These are phyloP conservation scores for Lycaena phlaeas DNA, from an alignment of 2,888 invertebrate genomes.

Conservation along the genomic window DNA sequence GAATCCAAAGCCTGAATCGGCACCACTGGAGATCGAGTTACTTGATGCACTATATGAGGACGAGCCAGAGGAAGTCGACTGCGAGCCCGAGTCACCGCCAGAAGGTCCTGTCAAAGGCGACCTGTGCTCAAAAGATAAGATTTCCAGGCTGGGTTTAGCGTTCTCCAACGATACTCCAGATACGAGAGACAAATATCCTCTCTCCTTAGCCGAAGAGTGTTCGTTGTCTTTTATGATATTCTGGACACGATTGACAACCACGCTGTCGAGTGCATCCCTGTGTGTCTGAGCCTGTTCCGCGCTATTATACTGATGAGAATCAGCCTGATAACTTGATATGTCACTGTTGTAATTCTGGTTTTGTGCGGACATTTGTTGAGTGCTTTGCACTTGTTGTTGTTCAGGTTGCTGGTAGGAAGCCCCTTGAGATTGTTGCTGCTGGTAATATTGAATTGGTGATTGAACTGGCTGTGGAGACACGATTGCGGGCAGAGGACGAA, in stretches of 20 bases:
- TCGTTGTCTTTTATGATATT: conserved; percentile 54
- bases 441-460: conserved; percentile 13
- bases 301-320: conserved; percentile 44
- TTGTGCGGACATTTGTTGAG: conserved; percentile 29
- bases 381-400: conserved; percentile 14
- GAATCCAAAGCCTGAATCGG: conserved; percentile 34
- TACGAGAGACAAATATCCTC: conserved; percentile 52
- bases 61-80: conserved; percentile 1
- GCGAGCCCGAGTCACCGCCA: conserved; percentile 10
- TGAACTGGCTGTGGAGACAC: conserved; percentile 11
- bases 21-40: conserved; percentile 18
- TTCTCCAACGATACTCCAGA: conserved; percentile 55
- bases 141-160: conserved; percentile 55
- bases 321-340: conserved; percentile 40
- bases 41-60: conserved; percentile 16
- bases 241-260: conserved; percentile 47
- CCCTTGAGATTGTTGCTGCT: conserved; percentile 17
- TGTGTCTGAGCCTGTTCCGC: conserved; percentile 30
- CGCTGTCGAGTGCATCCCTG: conserved; percentile 44
- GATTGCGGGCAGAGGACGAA: conserved; percentile 14
- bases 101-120: conserved; percentile 26
- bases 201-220: conserved; percentile 47
- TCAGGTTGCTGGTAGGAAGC: conserved; percentile 26
- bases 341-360: conserved; percentile 25
- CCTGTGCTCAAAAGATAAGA: conserved; percentile 55